Conservation (phyloP, 1,140 invertebrate genomes). For the Sinonovacula constricta region DNA sequence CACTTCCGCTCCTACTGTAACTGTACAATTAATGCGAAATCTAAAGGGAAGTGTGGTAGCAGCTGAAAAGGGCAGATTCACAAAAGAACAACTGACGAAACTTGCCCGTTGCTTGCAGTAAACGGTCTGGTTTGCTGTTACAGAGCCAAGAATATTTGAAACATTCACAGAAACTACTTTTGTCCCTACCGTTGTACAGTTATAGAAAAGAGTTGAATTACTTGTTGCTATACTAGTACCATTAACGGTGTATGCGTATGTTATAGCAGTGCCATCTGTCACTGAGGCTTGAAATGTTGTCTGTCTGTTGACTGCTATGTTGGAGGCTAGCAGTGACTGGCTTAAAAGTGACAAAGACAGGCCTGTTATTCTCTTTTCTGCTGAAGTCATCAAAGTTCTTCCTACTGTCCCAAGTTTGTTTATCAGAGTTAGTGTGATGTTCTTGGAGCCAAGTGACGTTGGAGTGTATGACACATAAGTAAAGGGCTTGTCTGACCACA, state of each 20-base stretch:
- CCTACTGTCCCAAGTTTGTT: constrained; percentile 22
- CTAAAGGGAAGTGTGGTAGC: constrained; percentile 6
- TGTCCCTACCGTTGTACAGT: constrained; percentile 19
- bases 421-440: constrained; percentile 14
- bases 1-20: constrained; percentile 31
- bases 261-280: constrained; percentile 18
- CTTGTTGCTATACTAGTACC: background rate
- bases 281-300: background rate
- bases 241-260: constrained; percentile 11
- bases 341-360: constrained; percentile 21
- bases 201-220: constrained; percentile 24
- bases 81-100: constrained; percentile 24
- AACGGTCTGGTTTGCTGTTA: constrained; percentile 10
- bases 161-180: constrained; percentile 19
- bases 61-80: constrained; percentile 13
- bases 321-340: background rate
- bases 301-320: background rate
- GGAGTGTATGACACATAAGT: constrained; percentile 35
- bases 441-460: background rate
- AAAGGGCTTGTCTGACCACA: constrained; percentile 52
- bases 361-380: constrained; percentile 28
- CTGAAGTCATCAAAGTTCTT: constrained; percentile 21
- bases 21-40: constrained; percentile 15
- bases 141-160: background rate
- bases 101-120: constrained; percentile 29